These are phyloP conservation scores for Drosophila infuscata DNA, from an alignment of 2,888 invertebrate genomes.

Conservation along the genomic window DNA sequence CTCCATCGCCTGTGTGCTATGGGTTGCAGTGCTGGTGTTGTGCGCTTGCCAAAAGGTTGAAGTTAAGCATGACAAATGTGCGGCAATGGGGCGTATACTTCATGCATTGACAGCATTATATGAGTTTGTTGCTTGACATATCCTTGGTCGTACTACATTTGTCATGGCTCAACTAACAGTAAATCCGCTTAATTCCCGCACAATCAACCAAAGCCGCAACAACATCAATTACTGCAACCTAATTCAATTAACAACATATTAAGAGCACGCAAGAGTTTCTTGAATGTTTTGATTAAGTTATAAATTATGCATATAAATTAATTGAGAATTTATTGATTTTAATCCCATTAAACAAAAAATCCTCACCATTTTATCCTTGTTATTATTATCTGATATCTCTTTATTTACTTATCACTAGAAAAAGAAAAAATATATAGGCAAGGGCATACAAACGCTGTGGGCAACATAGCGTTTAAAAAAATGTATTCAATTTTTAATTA, in stretches of 20 bases:
- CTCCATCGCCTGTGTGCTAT: not conserved
- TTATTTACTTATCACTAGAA: not conserved
- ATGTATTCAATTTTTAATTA: too few relatives aligned
- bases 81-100: slow-evolving; percentile 55
- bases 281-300: not conserved
- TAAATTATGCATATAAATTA: not conserved
- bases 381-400: not conserved
- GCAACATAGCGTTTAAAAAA: too few relatives aligned
- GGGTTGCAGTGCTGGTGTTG: slow-evolving; percentile 1
- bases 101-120: slow-evolving; percentile 48
- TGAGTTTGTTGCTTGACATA: not conserved
- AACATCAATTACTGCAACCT: slow-evolving; percentile 20
- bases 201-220: slow-evolving; percentile 14
- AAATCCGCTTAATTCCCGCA: slow-evolving; percentile 47
- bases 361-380: not conserved
- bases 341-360: not conserved
- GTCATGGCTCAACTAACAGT: slow-evolving; percentile 43
- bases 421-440: too few relatives aligned
- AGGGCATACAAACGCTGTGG: too few relatives aligned
- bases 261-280: not conserved
- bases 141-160: slow-evolving; percentile 45
- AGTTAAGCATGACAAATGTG: slow-evolving; percentile 74
- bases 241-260: slow-evolving; percentile 15
- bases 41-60: slow-evolving; percentile 63
- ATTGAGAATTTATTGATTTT: not conserved